These are phyloP conservation scores for Parochlus steinenii DNA, from an alignment of 2,888 invertebrate genomes.

Conservation along the genomic window DNA sequence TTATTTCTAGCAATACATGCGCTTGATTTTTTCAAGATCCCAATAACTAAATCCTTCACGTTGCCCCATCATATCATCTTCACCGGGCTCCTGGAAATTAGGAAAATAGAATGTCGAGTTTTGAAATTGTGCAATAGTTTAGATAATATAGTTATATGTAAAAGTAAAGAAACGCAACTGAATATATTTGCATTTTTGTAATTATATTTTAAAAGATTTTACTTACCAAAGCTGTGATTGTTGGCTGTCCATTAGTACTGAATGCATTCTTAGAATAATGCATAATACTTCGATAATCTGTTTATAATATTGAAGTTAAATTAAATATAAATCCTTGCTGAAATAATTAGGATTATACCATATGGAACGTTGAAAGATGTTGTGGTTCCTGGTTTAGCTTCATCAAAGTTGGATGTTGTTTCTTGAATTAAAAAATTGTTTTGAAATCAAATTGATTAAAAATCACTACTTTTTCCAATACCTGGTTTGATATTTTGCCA, in stretches of 20 bases:
- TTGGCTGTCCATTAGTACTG: slow-evolving; percentile 50
- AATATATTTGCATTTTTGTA: no score
- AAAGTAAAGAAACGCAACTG: no score
- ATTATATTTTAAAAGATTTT: neutral
- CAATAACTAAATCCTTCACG: slow-evolving; percentile 47
- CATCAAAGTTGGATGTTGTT: slow-evolving; percentile 47
- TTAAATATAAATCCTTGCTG: no score
- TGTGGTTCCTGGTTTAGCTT: slow-evolving; percentile 34
- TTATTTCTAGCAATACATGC: slow-evolving; percentile 36
- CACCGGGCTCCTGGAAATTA: no score
- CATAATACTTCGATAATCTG: slow-evolving; percentile 71
- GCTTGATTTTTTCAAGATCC: slow-evolving; percentile 49
- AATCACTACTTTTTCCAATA: slow-evolving; percentile 36
- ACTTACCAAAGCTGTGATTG: slow-evolving; percentile 51
- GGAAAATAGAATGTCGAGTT: no score
- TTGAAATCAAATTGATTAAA: slow-evolving; percentile 10
- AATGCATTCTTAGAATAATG: slow-evolving; percentile 67
- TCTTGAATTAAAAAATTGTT: slow-evolving; percentile 29
- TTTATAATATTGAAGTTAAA: no score
- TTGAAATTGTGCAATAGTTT: no score
- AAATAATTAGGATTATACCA: no score
- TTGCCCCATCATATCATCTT: slow-evolving; percentile 36
- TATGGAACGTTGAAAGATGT: slow-evolving; percentile 45
- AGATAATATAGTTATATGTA: no score
- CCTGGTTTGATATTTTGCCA: slow-evolving; percentile 33